Percentiles rank a stretch among this genome's conserved stretches.
These are phyloP conservation scores for Protobothrops mucrosquamatus DNA, from an alignment of 2,113 vertebrate species.

Conservation along the genomic window DNA sequence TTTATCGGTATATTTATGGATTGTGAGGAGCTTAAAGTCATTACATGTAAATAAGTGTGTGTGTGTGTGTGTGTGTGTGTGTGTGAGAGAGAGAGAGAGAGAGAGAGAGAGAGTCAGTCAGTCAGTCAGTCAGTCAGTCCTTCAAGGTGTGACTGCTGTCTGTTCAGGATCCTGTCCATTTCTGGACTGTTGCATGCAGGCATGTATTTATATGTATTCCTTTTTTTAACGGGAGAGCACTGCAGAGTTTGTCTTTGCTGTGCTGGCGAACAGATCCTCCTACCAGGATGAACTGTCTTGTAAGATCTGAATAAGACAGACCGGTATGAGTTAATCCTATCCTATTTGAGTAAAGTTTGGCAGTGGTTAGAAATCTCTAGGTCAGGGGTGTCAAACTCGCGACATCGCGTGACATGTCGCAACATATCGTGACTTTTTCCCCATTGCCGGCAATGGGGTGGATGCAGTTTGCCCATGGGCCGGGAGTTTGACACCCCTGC, in stretches of 20 bases:
- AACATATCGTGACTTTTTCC: too few species aligned
- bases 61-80: too few species aligned
- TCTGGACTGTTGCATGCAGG: not conserved
- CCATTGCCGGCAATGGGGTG: too few species aligned
- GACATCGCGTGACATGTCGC: too few species aligned
- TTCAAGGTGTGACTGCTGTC: not conserved
- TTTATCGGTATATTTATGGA: not conserved
- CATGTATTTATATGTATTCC: not conserved
- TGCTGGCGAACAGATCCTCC: not conserved
- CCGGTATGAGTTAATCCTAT: not conserved
- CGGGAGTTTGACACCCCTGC: too few species aligned
- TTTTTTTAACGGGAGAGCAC: not conserved
- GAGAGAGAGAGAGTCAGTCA: accelerated
- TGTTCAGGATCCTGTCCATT: not conserved
- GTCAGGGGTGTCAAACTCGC: too few species aligned
- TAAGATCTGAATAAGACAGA: not conserved
- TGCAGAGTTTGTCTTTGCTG: not conserved
- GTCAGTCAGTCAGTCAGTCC: not conserved
- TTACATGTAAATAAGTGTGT: not conserved
- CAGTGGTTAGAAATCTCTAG: not conserved
- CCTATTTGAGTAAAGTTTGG: not conserved
- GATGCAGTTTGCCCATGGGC: too few species aligned
- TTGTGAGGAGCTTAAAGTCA: not conserved
- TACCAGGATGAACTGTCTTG: not conserved
- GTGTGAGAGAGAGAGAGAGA: too few species aligned